Evolutionary conservation across 2,888 invertebrate genomes (phyloP).

Genomic region (Harpagoxenus sublaevis): DNA sequence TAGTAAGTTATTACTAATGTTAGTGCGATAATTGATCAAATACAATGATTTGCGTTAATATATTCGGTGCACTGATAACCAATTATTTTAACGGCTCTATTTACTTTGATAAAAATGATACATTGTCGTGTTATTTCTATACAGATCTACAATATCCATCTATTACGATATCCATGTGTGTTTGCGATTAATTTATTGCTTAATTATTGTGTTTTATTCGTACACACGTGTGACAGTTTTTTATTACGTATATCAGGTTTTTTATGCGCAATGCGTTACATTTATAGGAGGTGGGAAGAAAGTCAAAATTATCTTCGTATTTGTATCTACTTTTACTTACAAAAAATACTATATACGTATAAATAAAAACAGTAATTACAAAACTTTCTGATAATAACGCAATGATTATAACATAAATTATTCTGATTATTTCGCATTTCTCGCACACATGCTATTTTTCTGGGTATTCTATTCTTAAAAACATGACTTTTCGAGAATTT

Average conservation of each 20-base stretch:
- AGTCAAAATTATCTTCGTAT: not conserved
- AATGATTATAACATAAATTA: not conserved
- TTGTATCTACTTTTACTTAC: not conserved
- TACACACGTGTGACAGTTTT: not conserved
- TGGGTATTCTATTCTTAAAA: not conserved
- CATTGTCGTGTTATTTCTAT: not conserved
- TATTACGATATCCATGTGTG: not conserved
- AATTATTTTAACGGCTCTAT: not conserved
- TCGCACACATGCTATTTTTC: not conserved
- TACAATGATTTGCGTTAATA: not conserved
- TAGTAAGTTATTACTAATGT: not conserved
- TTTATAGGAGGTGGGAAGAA: not conserved
- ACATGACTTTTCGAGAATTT: not conserved
- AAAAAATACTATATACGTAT: not conserved
- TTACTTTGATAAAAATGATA: not conserved
- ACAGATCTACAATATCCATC: not conserved
- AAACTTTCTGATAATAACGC: not conserved
- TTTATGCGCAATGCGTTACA: not conserved
- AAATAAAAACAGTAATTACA: not conserved
- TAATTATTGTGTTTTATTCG: not conserved
- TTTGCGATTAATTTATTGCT: not conserved
- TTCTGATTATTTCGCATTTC: not conserved
- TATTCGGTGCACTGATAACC: not conserved
- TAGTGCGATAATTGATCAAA: not conserved
- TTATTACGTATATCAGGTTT: not conserved